Conservation (phyloP, 2,113 vertebrate genomes). For the Gymnobelideus leadbeateri region DNA sequence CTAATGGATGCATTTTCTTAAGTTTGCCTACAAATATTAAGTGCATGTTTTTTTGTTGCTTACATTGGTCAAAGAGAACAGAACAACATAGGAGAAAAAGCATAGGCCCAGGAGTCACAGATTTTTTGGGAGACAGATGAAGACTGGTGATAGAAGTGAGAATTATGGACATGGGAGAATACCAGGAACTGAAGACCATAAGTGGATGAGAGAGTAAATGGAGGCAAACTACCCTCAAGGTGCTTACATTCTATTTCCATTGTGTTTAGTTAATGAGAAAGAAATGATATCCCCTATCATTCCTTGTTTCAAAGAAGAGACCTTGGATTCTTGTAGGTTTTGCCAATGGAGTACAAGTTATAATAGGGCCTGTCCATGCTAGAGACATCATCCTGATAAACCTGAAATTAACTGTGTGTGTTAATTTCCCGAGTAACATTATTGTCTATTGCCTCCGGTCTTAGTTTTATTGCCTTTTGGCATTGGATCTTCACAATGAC, state of each 20-base stretch:
- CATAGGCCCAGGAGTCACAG: neutral
- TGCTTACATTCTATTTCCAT: neutral
- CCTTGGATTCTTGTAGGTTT: neutral
- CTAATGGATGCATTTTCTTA: neutral
- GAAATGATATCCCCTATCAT: neutral
- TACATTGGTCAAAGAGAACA: neutral
- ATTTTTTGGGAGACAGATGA: neutral
- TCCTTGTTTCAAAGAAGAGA: neutral
- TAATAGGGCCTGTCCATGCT: neutral
- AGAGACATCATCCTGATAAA: neutral
- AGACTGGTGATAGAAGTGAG: neutral
- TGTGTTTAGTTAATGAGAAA: neutral
- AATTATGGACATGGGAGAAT: neutral
- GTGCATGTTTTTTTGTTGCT: neutral
- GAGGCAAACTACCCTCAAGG: neutral
- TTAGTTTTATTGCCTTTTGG: neutral
- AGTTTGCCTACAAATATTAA: neutral
- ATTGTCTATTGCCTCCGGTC: neutral
- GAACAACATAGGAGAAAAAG: neutral
- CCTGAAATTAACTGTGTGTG: neutral
- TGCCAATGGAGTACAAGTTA: neutral
- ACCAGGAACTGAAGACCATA: too few relatives aligned
- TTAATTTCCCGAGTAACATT: neutral
- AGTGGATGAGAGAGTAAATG: neutral
- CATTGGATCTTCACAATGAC: neutral